These are phyloP conservation scores for Laticauda colubrina DNA, from an alignment of 2,113 vertebrate genomes.

Conservation along the genomic window DNA sequence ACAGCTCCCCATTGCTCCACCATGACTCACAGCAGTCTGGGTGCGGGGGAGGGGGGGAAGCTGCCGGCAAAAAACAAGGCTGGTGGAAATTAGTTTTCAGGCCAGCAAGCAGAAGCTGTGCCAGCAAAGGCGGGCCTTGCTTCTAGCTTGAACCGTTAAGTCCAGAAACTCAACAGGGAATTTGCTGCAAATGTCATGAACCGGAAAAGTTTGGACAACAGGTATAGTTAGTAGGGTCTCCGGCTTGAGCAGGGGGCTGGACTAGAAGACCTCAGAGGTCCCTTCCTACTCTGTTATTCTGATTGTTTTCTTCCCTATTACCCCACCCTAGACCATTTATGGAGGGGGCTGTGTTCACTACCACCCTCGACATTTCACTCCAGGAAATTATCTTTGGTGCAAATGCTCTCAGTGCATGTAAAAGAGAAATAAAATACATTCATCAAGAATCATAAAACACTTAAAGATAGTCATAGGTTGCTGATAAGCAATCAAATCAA, in stretches of 20 bases:
- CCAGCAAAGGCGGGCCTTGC: not conserved
- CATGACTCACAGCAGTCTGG: slow-evolving; percentile 36
- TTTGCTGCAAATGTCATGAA: not conserved
- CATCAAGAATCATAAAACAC: too few relatives aligned
- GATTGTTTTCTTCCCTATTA: not conserved
- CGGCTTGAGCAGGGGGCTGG: not conserved
- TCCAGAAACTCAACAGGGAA: not conserved
- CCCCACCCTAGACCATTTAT: not conserved
- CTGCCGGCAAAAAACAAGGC: not conserved
- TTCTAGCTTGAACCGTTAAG: not conserved
- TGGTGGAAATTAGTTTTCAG: slow-evolving; percentile 32
- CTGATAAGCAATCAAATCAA: too few relatives aligned
- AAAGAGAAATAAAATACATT: too few relatives aligned
- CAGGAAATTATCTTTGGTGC: too few relatives aligned
- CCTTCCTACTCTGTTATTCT: not conserved
- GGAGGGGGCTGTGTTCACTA: too few relatives aligned
- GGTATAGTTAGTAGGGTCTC: too few relatives aligned
- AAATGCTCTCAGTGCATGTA: too few relatives aligned
- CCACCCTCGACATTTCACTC: too few relatives aligned
- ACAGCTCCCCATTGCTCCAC: slow-evolving; percentile 27
- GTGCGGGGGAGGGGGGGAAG: not conserved
- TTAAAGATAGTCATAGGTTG: too few relatives aligned
- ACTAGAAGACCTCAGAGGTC: not conserved
- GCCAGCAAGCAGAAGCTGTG: not conserved
- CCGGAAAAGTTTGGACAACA: not conserved